Percentiles rank a stretch among this genome's conserved stretches.
Conservation (phyloP, 2,797 vertebrate genomes). For the Syncerus caffer region DNA sequence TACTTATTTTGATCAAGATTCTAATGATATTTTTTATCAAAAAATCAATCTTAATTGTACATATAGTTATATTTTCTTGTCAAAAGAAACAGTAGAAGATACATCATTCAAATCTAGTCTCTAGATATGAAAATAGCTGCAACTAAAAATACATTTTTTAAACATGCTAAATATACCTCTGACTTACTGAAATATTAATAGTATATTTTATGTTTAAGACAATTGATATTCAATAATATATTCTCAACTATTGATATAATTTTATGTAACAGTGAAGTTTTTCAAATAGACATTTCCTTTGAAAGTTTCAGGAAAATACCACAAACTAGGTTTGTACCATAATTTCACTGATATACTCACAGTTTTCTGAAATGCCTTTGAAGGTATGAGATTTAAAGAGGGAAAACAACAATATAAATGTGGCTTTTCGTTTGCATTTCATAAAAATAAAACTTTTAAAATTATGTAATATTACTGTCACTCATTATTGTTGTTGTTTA, state of each 20-base stretch:
- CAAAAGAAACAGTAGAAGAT: neutral
- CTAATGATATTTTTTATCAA: neutral
- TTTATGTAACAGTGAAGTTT: neutral
- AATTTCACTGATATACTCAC: slow-evolving; percentile 1
- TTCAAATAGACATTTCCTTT: slow-evolving; percentile 47
- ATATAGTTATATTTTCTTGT: neutral
- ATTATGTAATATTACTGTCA: neutral
- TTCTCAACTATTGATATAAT: slow-evolving; percentile 19
- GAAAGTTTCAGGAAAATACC: slow-evolving; percentile 27
- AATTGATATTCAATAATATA: slow-evolving; percentile 46
- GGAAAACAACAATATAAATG: neutral
- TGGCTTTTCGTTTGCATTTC: neutral
- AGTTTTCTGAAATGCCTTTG: slow-evolving; percentile 45
- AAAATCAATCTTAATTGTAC: slow-evolving; percentile 4
- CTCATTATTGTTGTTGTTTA: neutral
- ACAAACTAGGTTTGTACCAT: slow-evolving; percentile 14
- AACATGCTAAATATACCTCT: neutral
- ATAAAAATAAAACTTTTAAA: neutral
- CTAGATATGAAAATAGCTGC: neutral
- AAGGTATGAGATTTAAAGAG: neutral
- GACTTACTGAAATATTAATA: slow-evolving; percentile 40
- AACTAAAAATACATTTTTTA: slow-evolving; percentile 35
- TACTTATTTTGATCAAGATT: neutral
- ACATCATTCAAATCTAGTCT: neutral
- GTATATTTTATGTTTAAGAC: slow-evolving; percentile 45